Base-by-base conservation (phyloP, 2,113 vertebrate species). In the Catharus minimus region DNA sequence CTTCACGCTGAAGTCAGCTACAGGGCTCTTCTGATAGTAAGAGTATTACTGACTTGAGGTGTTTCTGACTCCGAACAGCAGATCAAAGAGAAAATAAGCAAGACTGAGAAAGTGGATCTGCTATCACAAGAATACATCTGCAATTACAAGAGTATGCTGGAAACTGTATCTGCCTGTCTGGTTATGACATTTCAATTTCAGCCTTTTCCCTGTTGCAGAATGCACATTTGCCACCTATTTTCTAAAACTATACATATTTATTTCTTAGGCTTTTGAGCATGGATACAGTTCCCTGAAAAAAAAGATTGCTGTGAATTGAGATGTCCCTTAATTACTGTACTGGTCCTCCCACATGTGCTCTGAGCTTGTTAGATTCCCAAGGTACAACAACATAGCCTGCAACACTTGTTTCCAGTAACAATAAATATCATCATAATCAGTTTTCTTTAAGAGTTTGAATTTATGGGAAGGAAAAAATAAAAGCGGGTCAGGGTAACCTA, bases 101-200 rank as follows among this genome's bases (percentile, higher is more conserved):
- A 60, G 68, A 55, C 26, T 17, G 30, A 62, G 62, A 75, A 61
- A 64, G 80, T 5, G 38, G 71, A 75, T 92, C 77, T 79, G 69
- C 47, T 65, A 33, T 79, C 49, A 72, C 44, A 36, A 17, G 44
- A 86, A 60, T 2, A 0, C 64, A 47, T 72, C 78, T 82, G 66
- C 64, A 82, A 69, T 85, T 76, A 82, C 33, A 43, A 60, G 15
- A 81, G 22, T 56, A 23, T 1, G 14, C 43, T 52, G 76, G 66
- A 92, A 95, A 82, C 44, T 85, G 78, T 60, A 64, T 85, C 74
- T 93, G 74, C 86, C 74, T 90, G 64, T 67, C 74, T 89, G 53
- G 61, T 79, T 85, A 73, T 65, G 74, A 86, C 77, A 82, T 82
- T 76, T 87, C 91, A 88, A 94, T 93, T 92, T 62, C 44, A 95